Evolutionary conservation across 2,888 invertebrate species (phyloP), one percentile per base, ranked within the genome.

Genomic region (Marasmarcha lunaedactyla): DNA sequence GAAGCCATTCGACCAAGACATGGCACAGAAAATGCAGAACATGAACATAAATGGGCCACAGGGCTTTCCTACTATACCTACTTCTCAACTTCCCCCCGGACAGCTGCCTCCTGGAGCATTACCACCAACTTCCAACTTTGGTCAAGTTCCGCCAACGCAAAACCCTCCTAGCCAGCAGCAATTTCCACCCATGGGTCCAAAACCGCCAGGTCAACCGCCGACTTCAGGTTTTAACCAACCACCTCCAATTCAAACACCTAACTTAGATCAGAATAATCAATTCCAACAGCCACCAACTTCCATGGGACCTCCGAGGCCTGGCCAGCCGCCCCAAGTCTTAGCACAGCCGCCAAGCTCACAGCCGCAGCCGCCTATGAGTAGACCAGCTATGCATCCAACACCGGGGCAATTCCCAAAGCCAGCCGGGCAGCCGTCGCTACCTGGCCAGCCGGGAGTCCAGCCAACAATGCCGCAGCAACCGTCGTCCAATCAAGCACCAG

Each of bases 1-100:
- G 15, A 63, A 63, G 42, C 55, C 61, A 13, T 61, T 57, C 38
- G 67, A 71, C 27, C 64, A 52, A 13, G 77, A 81, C 6, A 71
- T 84, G 62, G 57, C 78, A 6, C 78, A 81, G 44, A 84, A 84
- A 46, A 77, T 84, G 72, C 78, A 85, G 41, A 70, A 57, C 36
- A 72, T 85, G 64, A 79, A 63, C 48, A 47, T 83, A 36, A 79
- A 76, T 53, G 74, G 76, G 1, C 66, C 74, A 6, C 72, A 67
- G 48, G 67, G 68, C 2, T 59, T 60, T 33, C 54, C 58, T 12
- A 53, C 57, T 35, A 66, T 76, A 40, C 73, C 79, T 13, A 65
- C 64, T 26, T 63, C 62, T 1, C 65, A 66, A 41, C 48, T 59
- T 5, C 73, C 79, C 14, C 66, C 64, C 25, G 64, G 63, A 1